phyloP scores from a whole-genome alignment of 2,113 vertebrate species.

The Pungitius pungitius region DNA sequence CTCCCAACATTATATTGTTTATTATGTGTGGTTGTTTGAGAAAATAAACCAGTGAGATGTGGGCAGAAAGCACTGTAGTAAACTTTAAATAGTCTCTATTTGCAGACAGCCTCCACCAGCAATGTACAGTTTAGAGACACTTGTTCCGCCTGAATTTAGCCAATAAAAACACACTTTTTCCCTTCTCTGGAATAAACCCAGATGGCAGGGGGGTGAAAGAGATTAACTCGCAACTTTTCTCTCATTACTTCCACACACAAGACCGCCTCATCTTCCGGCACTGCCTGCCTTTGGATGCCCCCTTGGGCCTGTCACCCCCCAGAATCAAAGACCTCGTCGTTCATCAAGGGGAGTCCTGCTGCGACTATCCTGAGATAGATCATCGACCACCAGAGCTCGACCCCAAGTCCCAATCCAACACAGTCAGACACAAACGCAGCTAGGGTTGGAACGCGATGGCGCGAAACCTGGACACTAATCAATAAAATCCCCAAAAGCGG shows the following conservation, averaged over 20 bases:
- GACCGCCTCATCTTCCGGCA: constrained; percentile 4
- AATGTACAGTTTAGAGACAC: too few species aligned
- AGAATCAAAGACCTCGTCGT: constrained; percentile 27
- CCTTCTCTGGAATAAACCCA: background rate
- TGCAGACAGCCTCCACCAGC: too few species aligned
- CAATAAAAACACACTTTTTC: background rate
- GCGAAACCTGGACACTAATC: constrained; percentile 3
- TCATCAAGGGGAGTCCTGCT: constrained; percentile 11
- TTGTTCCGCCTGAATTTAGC: background rate
- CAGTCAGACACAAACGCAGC: background rate
- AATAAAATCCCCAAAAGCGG: background rate
- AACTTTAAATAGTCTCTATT: too few species aligned
- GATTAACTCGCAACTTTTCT: background rate
- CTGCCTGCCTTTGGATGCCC: background rate
- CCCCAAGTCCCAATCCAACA: background rate
- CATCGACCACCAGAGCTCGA: background rate
- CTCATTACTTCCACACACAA: background rate
- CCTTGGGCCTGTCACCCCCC: background rate
- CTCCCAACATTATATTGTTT: too few species aligned
- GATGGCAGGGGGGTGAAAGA: background rate
- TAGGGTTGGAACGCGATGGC: background rate
- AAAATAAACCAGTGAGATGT: too few species aligned
- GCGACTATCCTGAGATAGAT: constrained; percentile 33
- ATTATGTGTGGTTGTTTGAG: too few species aligned
- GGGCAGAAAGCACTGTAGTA: too few species aligned